Conservation (phyloP, 2,113 vertebrate genomes). For the Lucifuga dentata region DNA sequence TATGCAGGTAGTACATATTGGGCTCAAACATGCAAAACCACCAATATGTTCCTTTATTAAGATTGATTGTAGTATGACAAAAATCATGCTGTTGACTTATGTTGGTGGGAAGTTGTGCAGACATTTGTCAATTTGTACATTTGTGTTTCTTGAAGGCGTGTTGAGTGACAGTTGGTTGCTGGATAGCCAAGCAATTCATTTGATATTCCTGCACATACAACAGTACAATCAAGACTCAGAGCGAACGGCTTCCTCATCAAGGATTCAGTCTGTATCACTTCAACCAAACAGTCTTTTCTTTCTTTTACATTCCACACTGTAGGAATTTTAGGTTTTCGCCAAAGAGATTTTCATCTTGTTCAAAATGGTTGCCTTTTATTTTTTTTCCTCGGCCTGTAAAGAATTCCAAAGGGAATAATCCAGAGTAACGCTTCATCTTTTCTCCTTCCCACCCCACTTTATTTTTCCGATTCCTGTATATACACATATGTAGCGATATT, state of each 20-base stretch:
- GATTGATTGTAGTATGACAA: too few species aligned
- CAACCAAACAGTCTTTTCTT: background rate
- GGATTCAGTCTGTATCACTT: conserved; percentile 19
- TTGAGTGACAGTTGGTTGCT: background rate
- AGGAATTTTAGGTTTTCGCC: conserved; percentile 64
- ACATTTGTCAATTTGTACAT: background rate
- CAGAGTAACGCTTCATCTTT: conserved; percentile 24
- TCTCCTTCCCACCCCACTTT: conserved; percentile 2
- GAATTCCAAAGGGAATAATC: conserved; percentile 47
- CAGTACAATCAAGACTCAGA: background rate
- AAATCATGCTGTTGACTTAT: conserved; percentile 16
- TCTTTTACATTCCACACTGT: conserved; percentile 61
- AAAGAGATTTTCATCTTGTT: conserved; percentile 68
- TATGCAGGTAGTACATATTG: too few species aligned
- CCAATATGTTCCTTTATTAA: too few species aligned
- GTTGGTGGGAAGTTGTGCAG: background rate
- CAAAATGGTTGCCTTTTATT: conserved; percentile 38
- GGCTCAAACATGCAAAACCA: too few species aligned
- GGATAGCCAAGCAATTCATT: conserved; percentile 1
- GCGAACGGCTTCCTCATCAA: conserved; percentile 2
- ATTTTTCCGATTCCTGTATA: conserved; percentile 68
- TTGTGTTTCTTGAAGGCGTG: background rate
- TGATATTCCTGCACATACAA: conserved; percentile 6
- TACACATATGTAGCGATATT: conserved; percentile 78
- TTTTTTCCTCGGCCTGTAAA: conserved; percentile 25